A percentile compares a stretch with the other conserved stretches of the same genome.
These are phyloP conservation scores for Latrodectus hesperus DNA, from an alignment of 2,888 invertebrate genomes.

Conservation along the genomic window DNA sequence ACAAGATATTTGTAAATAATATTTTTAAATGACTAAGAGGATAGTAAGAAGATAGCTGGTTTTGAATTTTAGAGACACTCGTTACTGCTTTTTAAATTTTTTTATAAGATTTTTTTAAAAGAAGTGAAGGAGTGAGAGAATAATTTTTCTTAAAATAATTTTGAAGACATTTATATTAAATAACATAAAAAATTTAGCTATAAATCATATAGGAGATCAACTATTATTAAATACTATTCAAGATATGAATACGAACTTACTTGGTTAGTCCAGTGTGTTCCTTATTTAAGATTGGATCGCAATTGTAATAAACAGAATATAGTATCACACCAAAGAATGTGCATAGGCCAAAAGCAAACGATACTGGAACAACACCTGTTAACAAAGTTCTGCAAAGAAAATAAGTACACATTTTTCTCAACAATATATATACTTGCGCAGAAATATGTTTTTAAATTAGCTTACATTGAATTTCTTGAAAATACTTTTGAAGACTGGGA, in stretches of 20 bases:
- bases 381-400: too few species aligned
- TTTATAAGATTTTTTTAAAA: neutral
- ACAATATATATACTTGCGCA: neutral
- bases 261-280: neutral
- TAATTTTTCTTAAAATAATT: neutral
- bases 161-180: neutral
- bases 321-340: neutral
- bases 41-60: too few species aligned
- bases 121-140: neutral
- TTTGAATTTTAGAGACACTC: too few species aligned
- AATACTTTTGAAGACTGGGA: neutral
- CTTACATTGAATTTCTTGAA: neutral
- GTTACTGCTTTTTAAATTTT: neutral
- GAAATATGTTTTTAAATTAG: neutral
- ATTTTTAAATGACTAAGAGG: too few species aligned
- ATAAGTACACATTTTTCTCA: neutral
- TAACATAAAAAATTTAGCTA: neutral
- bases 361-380: too few species aligned
- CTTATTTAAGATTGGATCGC: constrained; percentile 6
- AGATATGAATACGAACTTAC: neutral
- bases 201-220: neutral
- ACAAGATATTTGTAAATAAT: too few species aligned
- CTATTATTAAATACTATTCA: neutral
- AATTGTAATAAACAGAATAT: neutral
- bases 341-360: too few species aligned